A percentile compares a stretch with the other conserved stretches of the same genome.
Evolutionary conservation across 2,113 vertebrate genomes (phyloP).

Genomic region (Xyliphius kryptos): DNA sequence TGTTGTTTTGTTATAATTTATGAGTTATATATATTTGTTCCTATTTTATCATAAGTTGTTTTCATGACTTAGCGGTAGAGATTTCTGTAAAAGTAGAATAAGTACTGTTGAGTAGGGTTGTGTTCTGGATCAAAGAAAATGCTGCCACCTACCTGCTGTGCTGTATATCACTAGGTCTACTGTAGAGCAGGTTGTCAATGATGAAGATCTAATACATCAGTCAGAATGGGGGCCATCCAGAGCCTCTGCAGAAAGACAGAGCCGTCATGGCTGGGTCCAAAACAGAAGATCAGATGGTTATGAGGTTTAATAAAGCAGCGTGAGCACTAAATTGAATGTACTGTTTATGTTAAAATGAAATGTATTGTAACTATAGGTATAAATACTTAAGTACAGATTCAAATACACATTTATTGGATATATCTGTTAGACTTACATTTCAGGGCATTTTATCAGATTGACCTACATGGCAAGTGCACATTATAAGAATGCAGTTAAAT

Average conservation of each 20-base stretch:
- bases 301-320: conserved; percentile 26
- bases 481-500: too few relatives aligned
- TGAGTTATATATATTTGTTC: too few relatives aligned
- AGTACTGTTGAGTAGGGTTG: background rate
- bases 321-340: conserved; percentile 21
- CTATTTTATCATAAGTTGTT: too few relatives aligned
- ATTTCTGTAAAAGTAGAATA: too few relatives aligned
- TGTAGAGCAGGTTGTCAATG: conserved; percentile 24
- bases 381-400: background rate
- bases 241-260: conserved; percentile 8
- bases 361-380: background rate
- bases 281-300: conserved; percentile 38
- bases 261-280: conserved; percentile 29
- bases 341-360: conserved; percentile 9
- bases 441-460: too few relatives aligned
- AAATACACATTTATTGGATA: background rate
- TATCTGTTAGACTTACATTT: background rate
- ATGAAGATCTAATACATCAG: conserved; percentile 29
- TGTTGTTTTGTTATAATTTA: too few relatives aligned
- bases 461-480: too few relatives aligned
- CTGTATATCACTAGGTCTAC: conserved; percentile 19
- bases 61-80: too few relatives aligned
- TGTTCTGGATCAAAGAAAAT: background rate
- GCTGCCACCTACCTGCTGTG: background rate
- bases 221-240: conserved; percentile 22